These are phyloP conservation scores for Pelobates fuscus DNA, from an alignment of 2,113 vertebrate species.

Conservation along the genomic window DNA sequence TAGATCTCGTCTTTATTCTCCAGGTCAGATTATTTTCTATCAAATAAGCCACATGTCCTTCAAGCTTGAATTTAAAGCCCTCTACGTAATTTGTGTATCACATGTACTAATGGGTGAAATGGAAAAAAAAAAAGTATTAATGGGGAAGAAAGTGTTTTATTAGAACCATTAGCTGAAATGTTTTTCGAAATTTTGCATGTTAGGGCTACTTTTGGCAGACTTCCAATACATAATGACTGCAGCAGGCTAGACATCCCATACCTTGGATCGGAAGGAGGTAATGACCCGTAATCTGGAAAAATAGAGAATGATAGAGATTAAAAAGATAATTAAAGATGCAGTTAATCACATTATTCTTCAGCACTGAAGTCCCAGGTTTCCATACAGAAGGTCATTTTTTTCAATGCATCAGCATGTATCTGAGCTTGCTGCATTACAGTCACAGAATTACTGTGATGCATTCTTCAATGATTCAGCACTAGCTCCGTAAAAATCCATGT, in stretches of 20 bases:
- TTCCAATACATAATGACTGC: constrained; percentile 12
- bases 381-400: no score
- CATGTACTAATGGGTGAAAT: not conserved
- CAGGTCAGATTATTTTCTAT: not conserved
- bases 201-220: constrained; percentile 20
- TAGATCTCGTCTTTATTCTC: not conserved
- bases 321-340: no score
- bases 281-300: no score
- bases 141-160: constrained; percentile 7
- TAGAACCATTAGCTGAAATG: constrained; percentile 28
- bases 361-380: no score
- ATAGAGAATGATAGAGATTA: no score
- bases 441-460: no score
- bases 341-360: no score
- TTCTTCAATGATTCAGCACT: no score
- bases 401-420: no score
- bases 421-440: no score
- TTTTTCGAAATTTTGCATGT: constrained; percentile 27
- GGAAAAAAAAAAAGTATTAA: constrained; percentile 32
- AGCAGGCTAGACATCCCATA: not conserved
- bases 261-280: no score
- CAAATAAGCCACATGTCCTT: constrained; percentile 3
- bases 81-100: not conserved
- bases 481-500: no score
- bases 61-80: constrained; percentile 11